Percentiles rank a stretch among this genome's conserved stretches.
Conservation (phyloP, 2,797 vertebrate genomes). For the Rhodeus uyekii region DNA sequence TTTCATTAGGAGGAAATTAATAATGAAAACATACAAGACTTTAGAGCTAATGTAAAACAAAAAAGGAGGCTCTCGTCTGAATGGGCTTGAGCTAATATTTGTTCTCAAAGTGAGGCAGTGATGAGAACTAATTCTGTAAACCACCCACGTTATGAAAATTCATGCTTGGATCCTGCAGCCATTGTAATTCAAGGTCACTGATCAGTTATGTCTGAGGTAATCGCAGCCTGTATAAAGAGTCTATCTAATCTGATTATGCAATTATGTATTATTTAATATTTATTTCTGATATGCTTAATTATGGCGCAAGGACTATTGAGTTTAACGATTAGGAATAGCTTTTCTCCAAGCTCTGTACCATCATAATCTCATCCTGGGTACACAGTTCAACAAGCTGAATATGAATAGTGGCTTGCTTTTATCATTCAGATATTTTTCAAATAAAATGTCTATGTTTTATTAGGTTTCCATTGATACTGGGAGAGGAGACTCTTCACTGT, state of each 20-base stretch:
- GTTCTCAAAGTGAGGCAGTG: not conserved
- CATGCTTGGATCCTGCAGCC: slow-evolving; percentile 15
- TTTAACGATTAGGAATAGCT: slow-evolving; percentile 1
- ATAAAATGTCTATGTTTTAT: not conserved
- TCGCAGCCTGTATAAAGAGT: not conserved
- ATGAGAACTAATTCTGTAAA: slow-evolving; percentile 21
- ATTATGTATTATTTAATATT: slow-evolving; percentile 14
- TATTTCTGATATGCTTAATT: slow-evolving; percentile 2
- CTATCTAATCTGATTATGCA: slow-evolving; percentile 21
- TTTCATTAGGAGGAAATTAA: not conserved
- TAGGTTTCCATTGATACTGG: not conserved
- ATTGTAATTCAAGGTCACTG: slow-evolving; percentile 19
- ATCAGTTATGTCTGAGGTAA: slow-evolving; percentile 10
- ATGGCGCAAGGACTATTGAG: not conserved
- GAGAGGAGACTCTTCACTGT: not conserved
- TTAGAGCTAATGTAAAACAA: slow-evolving; percentile 8
- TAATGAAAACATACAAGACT: not conserved
- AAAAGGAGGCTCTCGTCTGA: not conserved
- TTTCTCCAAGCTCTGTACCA: not conserved
- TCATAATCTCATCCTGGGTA: not conserved
- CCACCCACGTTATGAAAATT: slow-evolving; percentile 16
- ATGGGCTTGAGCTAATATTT: slow-evolving; percentile 1
- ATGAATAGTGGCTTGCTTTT: not conserved
- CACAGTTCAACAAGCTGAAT: not conserved
- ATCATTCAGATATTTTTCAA: not conserved